Base-by-base conservation (phyloP, 2,797 vertebrate species). In the Pseudochromis fuscus region DNA sequence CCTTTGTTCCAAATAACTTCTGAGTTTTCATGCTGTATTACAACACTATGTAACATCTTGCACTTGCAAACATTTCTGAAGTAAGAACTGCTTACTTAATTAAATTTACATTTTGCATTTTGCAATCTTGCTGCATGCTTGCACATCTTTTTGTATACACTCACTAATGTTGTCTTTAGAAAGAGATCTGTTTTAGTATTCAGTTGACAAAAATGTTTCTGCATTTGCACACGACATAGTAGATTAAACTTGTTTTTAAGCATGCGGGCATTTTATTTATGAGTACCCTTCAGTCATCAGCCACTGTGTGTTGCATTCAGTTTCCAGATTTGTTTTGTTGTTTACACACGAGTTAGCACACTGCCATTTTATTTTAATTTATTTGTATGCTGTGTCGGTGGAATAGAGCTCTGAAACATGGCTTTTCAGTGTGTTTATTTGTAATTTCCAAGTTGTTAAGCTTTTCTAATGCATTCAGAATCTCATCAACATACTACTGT, bases 391-490 rank as follows among this genome's bases (percentile, higher is more conserved):
- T 45, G 24, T 27, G 11, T 23, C 23, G 21, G n/a, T 30, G 18
- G 13, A 52, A 7, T 35, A 59, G 33, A 57, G 0, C 25, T 49
- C 8, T 59, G 21, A 46, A 67, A 50, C 28, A 24, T 37, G 19
- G 21, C 56, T 37, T 67, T 52, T 19, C 5, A 66, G 28, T 11
- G 1, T 24, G 49, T 59, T 63, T n/a, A 15, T 53, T 18, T 66
- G 3, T 35, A 30, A 59, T 70, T 75, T 70, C 42, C 8, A 49
- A 42, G 16, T 23, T 2, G 33, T 42, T 59, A 44, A 51, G 55
- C 38, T 55, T n/a, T 10, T 42, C 9, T 53, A 0, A 15, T 45
- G 12, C 44, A 56, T 55, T 10, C n/a, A n/a, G 42, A 25, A 23
- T 27, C 51, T 67, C 23, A 52, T 40, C 40, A 59, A 58, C 30